Conservation (phyloP, 92 coral and sea anemone genomes). For the Heliopora coerulea region DNA sequence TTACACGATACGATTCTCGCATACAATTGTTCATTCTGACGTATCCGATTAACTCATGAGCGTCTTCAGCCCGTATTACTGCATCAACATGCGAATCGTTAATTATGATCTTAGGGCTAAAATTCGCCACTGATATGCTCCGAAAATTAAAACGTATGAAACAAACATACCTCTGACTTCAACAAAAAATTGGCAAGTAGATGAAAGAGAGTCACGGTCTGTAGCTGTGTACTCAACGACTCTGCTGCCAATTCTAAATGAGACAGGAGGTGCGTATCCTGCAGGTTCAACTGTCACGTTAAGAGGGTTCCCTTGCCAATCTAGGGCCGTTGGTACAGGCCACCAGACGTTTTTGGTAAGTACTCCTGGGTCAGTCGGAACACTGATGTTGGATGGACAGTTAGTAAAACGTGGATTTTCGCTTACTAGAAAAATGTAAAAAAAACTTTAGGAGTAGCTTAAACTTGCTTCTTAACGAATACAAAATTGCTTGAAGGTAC, state of each 20-base stretch:
- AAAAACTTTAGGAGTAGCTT: no score
- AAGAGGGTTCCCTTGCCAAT: not conserved
- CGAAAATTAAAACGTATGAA: no score
- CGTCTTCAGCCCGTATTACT: no score
- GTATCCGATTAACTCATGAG: no score
- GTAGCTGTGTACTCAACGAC: constrained; percentile 47
- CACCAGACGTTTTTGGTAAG: not conserved
- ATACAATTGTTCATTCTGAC: no score
- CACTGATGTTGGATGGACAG: not conserved
- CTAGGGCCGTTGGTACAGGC: constrained; percentile 13
- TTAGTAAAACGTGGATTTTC: not conserved
- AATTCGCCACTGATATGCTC: no score
- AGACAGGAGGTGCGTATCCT: not conserved
- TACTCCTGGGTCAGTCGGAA: not conserved
- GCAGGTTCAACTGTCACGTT: not conserved
- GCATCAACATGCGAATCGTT: no score
- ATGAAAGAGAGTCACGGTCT: constrained; percentile 40
- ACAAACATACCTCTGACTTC: constrained; percentile 54
- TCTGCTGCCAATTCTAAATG: constrained; percentile 50
- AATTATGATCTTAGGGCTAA: no score
- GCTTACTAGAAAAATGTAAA: not conserved
- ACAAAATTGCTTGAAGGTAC: no score
- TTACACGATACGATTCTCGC: no score
- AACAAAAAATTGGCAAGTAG: constrained; percentile 41
- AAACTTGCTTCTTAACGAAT: no score